Evolutionary conservation across 2,888 invertebrate species (phyloP), one percentile per base, ranked within the genome.

Genomic region (Chymomyza fuscimana): DNA sequence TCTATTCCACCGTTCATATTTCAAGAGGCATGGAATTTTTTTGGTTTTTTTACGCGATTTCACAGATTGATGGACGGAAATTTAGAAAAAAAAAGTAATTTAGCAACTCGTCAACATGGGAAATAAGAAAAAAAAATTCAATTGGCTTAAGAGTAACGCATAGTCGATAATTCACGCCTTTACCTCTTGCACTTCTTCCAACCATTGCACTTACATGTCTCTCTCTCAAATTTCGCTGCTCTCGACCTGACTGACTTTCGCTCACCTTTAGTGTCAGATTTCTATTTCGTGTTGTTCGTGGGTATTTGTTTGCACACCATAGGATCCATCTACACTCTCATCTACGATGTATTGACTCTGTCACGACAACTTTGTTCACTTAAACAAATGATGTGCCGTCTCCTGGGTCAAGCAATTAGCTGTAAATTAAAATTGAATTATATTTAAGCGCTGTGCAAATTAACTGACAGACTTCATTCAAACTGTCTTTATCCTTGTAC

Each of bases 341-440:
- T 25, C 61, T 16, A 36, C 4, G 40, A 10, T 32, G n/a, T 32
- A 36, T 54, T 16, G 54, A 61, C 15, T 58, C 15, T 63, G 36
- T 59, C 65, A 54, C 67, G 62, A 67, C 72, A 63, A 72, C 67
- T 67, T 65, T 59, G 59, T 40, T 7, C 63, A 63, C 7, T 64
- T 76, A 15, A 63, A 22, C 40, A 78, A 76, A 81, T 73, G 70
- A 67, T 51, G 46, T 58, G 12, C 40, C 63, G 63, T 73, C 70
- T 72, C 71, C 51, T 1, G 69, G 51, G 54, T 40, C 64, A 63
- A 69, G 61, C 73, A 80, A 80, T 87, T 76, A 80, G 65, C 63
- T 67, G 63, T 60, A 63, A 72, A 80, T 82, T 85, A 72, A 69
- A 72, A 64, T 69, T 70, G 63, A 73, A 82, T 82, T 75, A 65